Base-by-base conservation (phyloP, 2,888 invertebrate species). In the Eledone cirrhosa region DNA sequence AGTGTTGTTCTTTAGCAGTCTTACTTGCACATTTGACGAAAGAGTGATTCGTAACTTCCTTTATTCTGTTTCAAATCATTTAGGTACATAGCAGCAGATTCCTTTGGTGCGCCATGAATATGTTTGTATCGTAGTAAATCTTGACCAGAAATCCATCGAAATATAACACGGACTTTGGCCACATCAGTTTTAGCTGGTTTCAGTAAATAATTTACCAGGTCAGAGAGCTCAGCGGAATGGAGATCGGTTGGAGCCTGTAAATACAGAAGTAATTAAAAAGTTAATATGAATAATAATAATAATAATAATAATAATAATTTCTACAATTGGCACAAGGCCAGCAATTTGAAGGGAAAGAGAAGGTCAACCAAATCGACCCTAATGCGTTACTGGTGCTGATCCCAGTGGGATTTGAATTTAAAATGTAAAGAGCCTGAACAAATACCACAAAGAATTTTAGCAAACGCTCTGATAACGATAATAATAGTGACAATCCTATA, bases 121-220 rank as follows among this genome's bases (percentile, higher is more conserved):
- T 81, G 83, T 81, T 82, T 82, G 78, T 83, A 82, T 80, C 82
- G 82, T 31, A 83, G 82, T 41, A 72, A 72, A 59, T 83, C 82
- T 74, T 83, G 83, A 19, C 82, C 82, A 59, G 83, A 82, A 27
- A 83, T 83, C 83, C 83, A 83, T 53, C 83, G 81, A 67, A 83
- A 83, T 41, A 83, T 83, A 53, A 82, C 82, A 8, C 83, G 78
- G n/a, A 83, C 77, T 59, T 82, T 82, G 77, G 84, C 83, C 19
- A 85, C 84, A 72, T 85, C 85, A 69, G 81, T 84, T 80, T 81
- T 80, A 59, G 84, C 84, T 24, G 83, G 83, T 8, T 83, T 83
- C 1, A 82, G 80, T 16, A 85, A 78, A 48, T 84, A 84, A 69
- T 83, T 82, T 19, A 85, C 85, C 29, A 85, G 72, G 72, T 83